A percentile compares a stretch with the other conserved stretches of the same genome.
Evolutionary conservation across 2,797 vertebrate species (phyloP).

Genomic region (Pseudochromis fuscus): DNA sequence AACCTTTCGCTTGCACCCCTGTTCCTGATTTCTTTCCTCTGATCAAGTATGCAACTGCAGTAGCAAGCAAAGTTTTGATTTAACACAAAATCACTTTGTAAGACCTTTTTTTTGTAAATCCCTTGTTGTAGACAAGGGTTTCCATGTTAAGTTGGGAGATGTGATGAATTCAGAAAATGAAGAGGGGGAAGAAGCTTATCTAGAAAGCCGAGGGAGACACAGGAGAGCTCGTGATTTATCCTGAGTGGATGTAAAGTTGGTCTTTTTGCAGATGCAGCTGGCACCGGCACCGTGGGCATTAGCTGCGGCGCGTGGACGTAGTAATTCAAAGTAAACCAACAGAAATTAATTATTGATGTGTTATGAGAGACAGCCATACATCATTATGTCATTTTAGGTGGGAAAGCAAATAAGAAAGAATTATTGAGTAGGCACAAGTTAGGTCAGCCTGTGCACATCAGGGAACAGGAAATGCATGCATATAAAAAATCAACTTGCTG

Average conservation of each 20-base stretch:
- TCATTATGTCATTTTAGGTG: constrained; percentile 69
- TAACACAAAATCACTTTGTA: constrained; percentile 7
- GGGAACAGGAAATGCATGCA: constrained; percentile 20
- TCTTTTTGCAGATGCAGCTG: constrained; percentile 45
- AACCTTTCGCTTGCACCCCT: too few relatives aligned
- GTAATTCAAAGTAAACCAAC: constrained; percentile 71
- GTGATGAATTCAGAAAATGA: constrained; percentile 24
- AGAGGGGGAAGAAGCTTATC: constrained; percentile 40
- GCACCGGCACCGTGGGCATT: constrained; percentile 36
- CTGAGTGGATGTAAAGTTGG: constrained; percentile 24
- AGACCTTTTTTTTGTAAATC: constrained; percentile 14
- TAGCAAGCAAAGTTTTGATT: background rate
- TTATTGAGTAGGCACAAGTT: constrained; percentile 56
- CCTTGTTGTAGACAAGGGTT: constrained; percentile 15
- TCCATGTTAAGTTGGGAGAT: background rate
- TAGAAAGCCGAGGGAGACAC: constrained; percentile 34
- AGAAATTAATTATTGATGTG: constrained; percentile 70
- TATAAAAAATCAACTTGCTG: constrained; percentile 22
- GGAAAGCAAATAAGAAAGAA: constrained; percentile 60
- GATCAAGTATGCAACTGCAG: background rate
- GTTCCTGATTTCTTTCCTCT: background rate
- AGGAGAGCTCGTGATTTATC: constrained; percentile 16
- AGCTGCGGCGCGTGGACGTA: constrained; percentile 37
- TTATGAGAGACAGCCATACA: constrained; percentile 65
- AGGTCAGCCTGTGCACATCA: constrained; percentile 32